Conservation (phyloP, 1,140 invertebrate genomes). For the Asobara japonica region DNA sequence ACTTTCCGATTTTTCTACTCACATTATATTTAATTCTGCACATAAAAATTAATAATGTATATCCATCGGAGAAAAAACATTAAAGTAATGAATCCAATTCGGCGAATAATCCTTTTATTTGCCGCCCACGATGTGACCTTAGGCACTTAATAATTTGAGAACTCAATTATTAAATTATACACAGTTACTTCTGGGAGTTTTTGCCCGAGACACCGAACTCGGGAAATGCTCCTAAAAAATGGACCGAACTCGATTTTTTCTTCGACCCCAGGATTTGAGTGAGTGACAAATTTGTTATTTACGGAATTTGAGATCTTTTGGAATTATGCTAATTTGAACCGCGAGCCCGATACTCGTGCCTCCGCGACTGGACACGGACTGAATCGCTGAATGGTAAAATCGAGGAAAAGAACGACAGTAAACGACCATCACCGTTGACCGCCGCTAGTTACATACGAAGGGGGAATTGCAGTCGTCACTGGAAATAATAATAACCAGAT, state of each 20-base stretch:
- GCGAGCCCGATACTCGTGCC: conserved; percentile 38
- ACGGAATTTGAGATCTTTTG: neutral
- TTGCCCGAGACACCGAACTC: too few relatives aligned
- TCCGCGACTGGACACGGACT: conserved; percentile 52
- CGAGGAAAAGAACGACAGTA: conserved; percentile 23
- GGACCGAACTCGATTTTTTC: too few relatives aligned
- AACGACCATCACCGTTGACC: conserved; percentile 57
- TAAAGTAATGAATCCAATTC: neutral
- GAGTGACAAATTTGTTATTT: neutral
- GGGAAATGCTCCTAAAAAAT: too few relatives aligned
- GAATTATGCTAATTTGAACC: conserved; percentile 8
- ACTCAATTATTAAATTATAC: too few relatives aligned
- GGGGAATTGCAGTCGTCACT: neutral
- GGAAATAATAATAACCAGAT: neutral
- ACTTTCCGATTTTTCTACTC: neutral
- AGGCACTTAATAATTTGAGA: too few relatives aligned
- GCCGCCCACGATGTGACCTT: too few relatives aligned
- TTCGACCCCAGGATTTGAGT: neutral
- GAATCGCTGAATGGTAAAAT: too few relatives aligned
- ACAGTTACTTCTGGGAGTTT: too few relatives aligned
- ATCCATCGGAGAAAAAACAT: conserved; percentile 14
- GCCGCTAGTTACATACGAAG: conserved; percentile 29
- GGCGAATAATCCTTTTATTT: neutral
- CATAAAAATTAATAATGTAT: too few relatives aligned
- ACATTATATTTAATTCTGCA: conserved; percentile 22